phyloP scores from a whole-genome alignment of 2,113 vertebrate species.

The Centropus unirufus region DNA sequence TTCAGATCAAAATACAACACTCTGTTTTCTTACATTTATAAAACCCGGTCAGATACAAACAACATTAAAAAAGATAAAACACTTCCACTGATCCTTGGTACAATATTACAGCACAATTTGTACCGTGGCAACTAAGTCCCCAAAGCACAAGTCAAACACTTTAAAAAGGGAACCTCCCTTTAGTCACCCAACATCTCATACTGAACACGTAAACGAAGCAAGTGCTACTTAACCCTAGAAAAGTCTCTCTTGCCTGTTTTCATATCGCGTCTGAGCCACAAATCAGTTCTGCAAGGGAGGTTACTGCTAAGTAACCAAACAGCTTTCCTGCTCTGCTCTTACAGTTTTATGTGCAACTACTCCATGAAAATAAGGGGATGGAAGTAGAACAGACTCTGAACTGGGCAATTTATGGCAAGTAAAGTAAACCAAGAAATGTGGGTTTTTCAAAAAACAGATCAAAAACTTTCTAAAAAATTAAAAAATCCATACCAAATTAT shows the following conservation, averaged over 20 bases:
- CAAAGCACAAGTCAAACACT: constrained; percentile 64
- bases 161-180: constrained; percentile 33
- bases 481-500: neutral
- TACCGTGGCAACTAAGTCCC: constrained; percentile 64
- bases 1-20: constrained; percentile 84
- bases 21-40: constrained; percentile 82
- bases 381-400: constrained; percentile 50
- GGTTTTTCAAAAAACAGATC: neutral
- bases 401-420: constrained; percentile 25
- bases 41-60: constrained; percentile 83
- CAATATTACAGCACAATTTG: constrained; percentile 76
- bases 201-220: constrained; percentile 51
- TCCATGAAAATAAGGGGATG: constrained; percentile 15
- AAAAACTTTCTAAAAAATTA: neutral
- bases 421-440: constrained; percentile 18
- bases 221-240: constrained; percentile 59
- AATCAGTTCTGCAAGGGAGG: constrained; percentile 47
- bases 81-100: constrained; percentile 78
- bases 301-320: constrained; percentile 19
- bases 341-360: constrained; percentile 10
- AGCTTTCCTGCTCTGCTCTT: constrained; percentile 17
- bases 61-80: constrained; percentile 83
- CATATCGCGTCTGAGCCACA: constrained; percentile 27
- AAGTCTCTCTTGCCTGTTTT: constrained; percentile 38
- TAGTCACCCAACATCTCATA: constrained; percentile 25